phyloP scores from a whole-genome alignment of 1,140 invertebrate genomes.

The Heliothis virescens region DNA sequence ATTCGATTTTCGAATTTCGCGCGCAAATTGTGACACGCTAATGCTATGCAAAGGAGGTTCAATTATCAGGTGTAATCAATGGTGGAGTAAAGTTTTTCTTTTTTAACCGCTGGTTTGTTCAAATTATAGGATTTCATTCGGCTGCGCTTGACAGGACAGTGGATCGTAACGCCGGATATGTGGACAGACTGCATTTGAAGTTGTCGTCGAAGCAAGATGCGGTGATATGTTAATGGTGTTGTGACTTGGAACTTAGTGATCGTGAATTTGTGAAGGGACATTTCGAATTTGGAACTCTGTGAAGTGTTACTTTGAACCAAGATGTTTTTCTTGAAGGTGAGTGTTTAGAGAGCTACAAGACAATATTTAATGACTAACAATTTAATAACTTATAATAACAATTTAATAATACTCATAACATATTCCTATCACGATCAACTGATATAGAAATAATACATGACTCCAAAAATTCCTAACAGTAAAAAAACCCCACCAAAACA shows the following conservation, averaged over 20 bases:
- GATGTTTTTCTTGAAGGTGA: slow-evolving; percentile 57
- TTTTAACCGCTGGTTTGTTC: slow-evolving; percentile 72
- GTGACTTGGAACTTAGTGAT: slow-evolving; percentile 41
- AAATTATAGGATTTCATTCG: slow-evolving; percentile 80
- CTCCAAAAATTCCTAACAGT: too few species aligned
- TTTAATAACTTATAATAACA: too few species aligned
- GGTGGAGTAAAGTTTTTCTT: slow-evolving; percentile 69
- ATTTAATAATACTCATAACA: too few species aligned
- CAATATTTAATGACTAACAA: too few species aligned
- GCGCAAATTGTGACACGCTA: slow-evolving; percentile 39
- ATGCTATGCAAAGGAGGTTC: slow-evolving; percentile 24
- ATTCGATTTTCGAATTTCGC: slow-evolving; percentile 46
- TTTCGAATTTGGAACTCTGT: slow-evolving; percentile 32
- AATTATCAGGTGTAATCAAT: slow-evolving; percentile 69
- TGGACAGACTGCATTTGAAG: slow-evolving; percentile 57
- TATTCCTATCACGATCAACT: too few species aligned
- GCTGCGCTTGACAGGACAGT: slow-evolving; percentile 60
- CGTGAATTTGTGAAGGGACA: slow-evolving; percentile 33
- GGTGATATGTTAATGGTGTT: slow-evolving; percentile 56
- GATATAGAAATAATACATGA: too few species aligned
- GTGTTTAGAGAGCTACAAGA: not conserved
- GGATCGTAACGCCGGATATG: slow-evolving; percentile 65
- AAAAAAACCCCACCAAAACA: too few species aligned
- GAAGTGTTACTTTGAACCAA: slow-evolving; percentile 37
- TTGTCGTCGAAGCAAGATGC: slow-evolving; percentile 58